These are phyloP conservation scores for Ephialtes manifestator DNA, from an alignment of 2,888 invertebrate species.

Conservation along the genomic window DNA sequence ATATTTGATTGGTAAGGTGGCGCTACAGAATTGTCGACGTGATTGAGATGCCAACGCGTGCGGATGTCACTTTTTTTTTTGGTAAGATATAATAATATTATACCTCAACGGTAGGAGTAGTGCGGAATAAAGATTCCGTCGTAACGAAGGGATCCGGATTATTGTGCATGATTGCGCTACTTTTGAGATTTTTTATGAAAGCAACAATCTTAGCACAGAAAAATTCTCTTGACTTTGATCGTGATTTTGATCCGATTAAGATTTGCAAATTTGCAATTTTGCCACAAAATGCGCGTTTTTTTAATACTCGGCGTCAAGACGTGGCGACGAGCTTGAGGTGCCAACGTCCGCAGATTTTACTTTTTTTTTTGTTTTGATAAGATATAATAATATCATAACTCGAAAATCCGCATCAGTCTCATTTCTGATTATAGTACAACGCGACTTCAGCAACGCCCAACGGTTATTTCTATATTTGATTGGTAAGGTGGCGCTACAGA, in stretches of 20 bases:
- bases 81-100: slow-evolving; percentile 23
- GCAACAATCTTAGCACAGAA: too few relatives aligned
- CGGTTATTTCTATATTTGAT: slow-evolving; percentile 49
- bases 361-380: too few relatives aligned
- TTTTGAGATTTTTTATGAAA: slow-evolving; percentile 4
- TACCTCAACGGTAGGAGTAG: background rate
- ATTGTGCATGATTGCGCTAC: slow-evolving; percentile 55
- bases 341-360: too few relatives aligned
- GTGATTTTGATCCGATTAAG: too few relatives aligned
- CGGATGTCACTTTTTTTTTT: background rate
- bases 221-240: too few relatives aligned
- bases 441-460: slow-evolving; percentile 24
- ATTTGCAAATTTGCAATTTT: too few relatives aligned
- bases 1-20: slow-evolving; percentile 43
- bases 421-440: slow-evolving; percentile 5
- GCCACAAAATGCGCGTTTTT: too few relatives aligned
- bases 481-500: slow-evolving; percentile 12
- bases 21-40: slow-evolving; percentile 5
- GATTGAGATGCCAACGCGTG: slow-evolving; percentile 49
- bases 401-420: background rate
- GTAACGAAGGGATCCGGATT: slow-evolving; percentile 37
- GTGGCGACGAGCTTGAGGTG: too few relatives aligned
- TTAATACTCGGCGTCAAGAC: too few relatives aligned
- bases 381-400: too few relatives aligned
- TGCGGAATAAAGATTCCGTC: slow-evolving; percentile 46